Percentiles rank a stretch among this genome's conserved stretches.
Evolutionary conservation across 2,888 invertebrate species (phyloP).

Genomic region (Zygogramma bicolorata): DNA sequence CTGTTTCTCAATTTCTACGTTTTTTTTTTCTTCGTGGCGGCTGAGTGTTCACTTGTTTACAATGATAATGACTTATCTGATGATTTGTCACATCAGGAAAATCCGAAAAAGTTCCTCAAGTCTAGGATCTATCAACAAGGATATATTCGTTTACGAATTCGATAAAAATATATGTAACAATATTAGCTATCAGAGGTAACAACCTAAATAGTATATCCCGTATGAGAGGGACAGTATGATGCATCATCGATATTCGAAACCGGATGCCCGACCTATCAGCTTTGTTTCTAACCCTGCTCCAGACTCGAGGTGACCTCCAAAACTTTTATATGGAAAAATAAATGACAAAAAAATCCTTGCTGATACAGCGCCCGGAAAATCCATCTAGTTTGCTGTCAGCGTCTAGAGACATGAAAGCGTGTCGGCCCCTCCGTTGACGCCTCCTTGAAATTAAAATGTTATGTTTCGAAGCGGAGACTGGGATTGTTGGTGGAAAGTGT

Average conservation of each 20-base stretch:
- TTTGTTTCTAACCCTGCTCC: neutral
- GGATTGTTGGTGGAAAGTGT: neutral
- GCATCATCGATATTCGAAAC: neutral
- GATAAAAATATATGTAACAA: no score
- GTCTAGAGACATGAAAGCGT: neutral
- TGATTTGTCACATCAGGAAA: no score
- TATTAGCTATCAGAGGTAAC: no score
- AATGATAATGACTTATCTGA: no score
- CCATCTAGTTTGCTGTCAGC: slow-evolving; percentile 3
- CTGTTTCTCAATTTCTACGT: no score
- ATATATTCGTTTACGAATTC: no score
- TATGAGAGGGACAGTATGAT: no score
- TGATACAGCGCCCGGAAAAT: neutral
- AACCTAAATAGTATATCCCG: no score
- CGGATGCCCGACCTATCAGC: neutral
- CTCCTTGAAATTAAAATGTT: slow-evolving; percentile 3
- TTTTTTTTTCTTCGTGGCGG: no score
- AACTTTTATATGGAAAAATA: neutral
- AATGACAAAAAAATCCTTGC: neutral
- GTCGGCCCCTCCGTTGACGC: neutral
- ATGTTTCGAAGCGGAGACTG: neutral
- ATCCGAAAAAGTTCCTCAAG: no score
- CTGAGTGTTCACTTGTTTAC: no score
- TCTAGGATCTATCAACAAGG: no score
- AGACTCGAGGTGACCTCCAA: neutral